Percentiles rank a stretch among this genome's conserved stretches.
Evolutionary conservation across 2,888 invertebrate species (phyloP).

Genomic region (Podabrus alpinus): DNA sequence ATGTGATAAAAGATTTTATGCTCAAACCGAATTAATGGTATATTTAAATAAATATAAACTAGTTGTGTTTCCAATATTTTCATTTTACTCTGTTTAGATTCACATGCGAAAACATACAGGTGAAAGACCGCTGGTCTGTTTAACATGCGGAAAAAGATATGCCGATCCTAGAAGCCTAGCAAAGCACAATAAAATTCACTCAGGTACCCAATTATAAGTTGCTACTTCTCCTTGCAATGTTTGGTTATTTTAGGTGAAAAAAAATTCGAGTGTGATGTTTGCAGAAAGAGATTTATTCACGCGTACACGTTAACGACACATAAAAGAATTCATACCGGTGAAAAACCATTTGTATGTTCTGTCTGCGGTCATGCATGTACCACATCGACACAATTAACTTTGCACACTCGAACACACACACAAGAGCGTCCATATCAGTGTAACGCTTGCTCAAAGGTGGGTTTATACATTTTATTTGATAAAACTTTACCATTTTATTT

Average conservation of each 20-base stretch:
- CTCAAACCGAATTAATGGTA: slow-evolving; percentile 40
- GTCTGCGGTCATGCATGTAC: slow-evolving; percentile 41
- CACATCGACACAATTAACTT: slow-evolving; percentile 42
- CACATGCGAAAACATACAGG: slow-evolving; percentile 43
- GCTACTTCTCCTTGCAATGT: neutral
- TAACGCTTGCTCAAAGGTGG: slow-evolving; percentile 40
- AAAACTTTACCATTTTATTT: neutral
- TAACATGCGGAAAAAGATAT: slow-evolving; percentile 40
- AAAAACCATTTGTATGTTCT: slow-evolving; percentile 42
- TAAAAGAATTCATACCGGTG: slow-evolving; percentile 40
- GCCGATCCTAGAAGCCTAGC: slow-evolving; percentile 41
- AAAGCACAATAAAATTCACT: slow-evolving; percentile 44
- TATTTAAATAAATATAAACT: neutral
- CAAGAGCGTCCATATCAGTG: slow-evolving; percentile 43
- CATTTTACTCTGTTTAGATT: slow-evolving; percentile 32
- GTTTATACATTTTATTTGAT: neutral
- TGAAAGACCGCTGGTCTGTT: slow-evolving; percentile 38
- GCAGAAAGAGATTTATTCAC: slow-evolving; percentile 42
- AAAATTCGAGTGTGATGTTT: slow-evolving; percentile 39
- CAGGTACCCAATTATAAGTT: slow-evolving; percentile 30
- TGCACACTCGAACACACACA: slow-evolving; percentile 41
- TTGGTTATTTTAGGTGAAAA: slow-evolving; percentile 37
- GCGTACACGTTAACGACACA: slow-evolving; percentile 42
- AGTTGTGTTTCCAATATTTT: neutral
- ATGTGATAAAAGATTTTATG: slow-evolving; percentile 41